phyloP scores from a whole-genome alignment of 2,888 invertebrate species.

The Stratiomys singularior region DNA sequence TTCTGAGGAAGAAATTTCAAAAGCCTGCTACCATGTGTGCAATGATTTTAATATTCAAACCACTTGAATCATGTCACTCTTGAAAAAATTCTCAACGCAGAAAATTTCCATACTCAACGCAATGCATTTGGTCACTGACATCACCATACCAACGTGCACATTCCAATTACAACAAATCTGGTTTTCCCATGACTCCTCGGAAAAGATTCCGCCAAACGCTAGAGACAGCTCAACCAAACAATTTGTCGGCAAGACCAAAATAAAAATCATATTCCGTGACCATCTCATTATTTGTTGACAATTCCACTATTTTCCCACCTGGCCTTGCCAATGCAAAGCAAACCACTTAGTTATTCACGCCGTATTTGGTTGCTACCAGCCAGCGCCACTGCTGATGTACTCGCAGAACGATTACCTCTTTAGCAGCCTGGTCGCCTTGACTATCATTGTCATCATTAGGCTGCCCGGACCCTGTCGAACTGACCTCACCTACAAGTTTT shows the following conservation, averaged over 20 bases:
- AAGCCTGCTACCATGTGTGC: too few relatives aligned
- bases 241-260: neutral
- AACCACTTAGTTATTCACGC: neutral
- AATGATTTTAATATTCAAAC: too few relatives aligned
- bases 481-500: slow-evolving; percentile 44
- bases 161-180: neutral
- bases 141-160: too few relatives aligned
- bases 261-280: slow-evolving; percentile 29
- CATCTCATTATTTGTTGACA: slow-evolving; percentile 27
- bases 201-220: neutral
- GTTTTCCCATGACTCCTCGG: neutral
- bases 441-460: slow-evolving; percentile 34
- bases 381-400: neutral
- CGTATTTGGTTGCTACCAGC: neutral
- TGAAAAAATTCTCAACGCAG: too few relatives aligned
- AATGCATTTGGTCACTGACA: too few relatives aligned
- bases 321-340: neutral
- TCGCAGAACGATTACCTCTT: slow-evolving; percentile 11
- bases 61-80: too few relatives aligned
- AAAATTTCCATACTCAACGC: too few relatives aligned
- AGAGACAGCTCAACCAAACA: neutral
- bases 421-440: neutral
- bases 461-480: slow-evolving; percentile 30
- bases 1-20: too few relatives aligned
- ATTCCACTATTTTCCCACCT: slow-evolving; percentile 35